Conservation (phyloP, 2,888 invertebrate species). For the Tillus elongatus region DNA sequence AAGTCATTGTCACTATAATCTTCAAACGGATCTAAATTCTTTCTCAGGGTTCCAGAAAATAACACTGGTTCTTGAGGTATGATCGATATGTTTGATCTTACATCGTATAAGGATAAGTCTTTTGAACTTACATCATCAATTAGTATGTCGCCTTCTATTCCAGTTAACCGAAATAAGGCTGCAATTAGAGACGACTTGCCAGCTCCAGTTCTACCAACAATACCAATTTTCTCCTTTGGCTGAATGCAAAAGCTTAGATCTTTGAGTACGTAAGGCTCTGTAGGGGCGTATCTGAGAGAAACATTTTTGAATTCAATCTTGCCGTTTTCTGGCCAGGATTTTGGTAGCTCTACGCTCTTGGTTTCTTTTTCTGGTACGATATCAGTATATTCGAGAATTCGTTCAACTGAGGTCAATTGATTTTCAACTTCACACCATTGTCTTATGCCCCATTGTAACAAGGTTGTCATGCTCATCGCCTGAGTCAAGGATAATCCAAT, state of each 20-base stretch:
- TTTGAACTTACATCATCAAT: slow-evolving; percentile 53
- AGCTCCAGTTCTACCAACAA: too few species aligned
- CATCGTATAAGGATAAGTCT: slow-evolving; percentile 44
- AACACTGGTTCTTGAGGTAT: slow-evolving; percentile 56
- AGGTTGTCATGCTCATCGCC: slow-evolving; percentile 38
- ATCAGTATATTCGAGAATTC: slow-evolving; percentile 46
- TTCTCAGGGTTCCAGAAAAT: slow-evolving; percentile 78
- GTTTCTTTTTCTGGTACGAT: slow-evolving; percentile 39
- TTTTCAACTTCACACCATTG: slow-evolving; percentile 46
- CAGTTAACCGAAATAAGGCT: slow-evolving; percentile 58
- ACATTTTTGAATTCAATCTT: slow-evolving; percentile 59
- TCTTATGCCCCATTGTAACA: slow-evolving; percentile 80
- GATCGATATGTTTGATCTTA: slow-evolving; percentile 47
- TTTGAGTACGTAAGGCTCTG: slow-evolving; percentile 65
- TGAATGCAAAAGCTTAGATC: slow-evolving; percentile 59
- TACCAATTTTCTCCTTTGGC: slow-evolving; percentile 67
- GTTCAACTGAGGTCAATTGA: slow-evolving; percentile 85
- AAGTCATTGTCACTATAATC: slow-evolving; percentile 67
- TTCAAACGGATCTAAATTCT: slow-evolving; percentile 84
- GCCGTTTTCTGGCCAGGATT: slow-evolving; percentile 67
- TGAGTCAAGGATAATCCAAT: slow-evolving; percentile 39
- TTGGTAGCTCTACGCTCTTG: slow-evolving; percentile 56
- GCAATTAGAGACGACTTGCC: slow-evolving; percentile 63
- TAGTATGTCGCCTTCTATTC: slow-evolving; percentile 47
- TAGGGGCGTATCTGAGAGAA: slow-evolving; percentile 61